phyloP scores from a whole-genome alignment of 1,140 invertebrate species.

The Bombus terrestris region DNA sequence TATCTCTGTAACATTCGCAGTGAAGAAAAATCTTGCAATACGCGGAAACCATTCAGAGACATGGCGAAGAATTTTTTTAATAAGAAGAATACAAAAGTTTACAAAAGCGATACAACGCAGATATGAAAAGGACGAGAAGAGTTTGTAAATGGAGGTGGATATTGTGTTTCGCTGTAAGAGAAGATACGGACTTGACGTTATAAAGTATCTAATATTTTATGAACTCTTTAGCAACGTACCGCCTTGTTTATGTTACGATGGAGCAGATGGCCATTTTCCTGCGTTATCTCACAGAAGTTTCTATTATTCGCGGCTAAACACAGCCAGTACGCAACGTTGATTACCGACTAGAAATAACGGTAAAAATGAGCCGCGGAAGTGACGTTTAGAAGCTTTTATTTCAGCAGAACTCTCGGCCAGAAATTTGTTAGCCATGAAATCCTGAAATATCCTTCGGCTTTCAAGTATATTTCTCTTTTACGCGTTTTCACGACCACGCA shows the following conservation, averaged over 20 bases:
- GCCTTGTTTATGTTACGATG: background rate
- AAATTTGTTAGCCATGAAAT: slow-evolving; percentile 11
- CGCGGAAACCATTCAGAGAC: no score
- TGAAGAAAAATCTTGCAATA: no score
- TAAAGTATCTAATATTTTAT: background rate
- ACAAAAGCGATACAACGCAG: no score
- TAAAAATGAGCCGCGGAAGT: background rate
- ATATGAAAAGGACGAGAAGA: no score
- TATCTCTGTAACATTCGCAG: no score
- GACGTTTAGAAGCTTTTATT: background rate
- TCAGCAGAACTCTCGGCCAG: background rate
- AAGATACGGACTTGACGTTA: background rate
- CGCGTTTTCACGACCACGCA: background rate
- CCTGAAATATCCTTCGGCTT: slow-evolving; percentile 20
- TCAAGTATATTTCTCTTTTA: slow-evolving; percentile 1
- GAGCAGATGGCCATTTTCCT: background rate
- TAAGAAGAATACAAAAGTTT: no score
- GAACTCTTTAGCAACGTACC: background rate
- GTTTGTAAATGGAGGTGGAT: no score
- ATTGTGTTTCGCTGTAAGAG: no score
- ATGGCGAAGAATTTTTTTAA: no score
- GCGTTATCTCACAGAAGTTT: background rate
- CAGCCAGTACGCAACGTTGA: background rate
- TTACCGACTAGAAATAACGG: background rate
- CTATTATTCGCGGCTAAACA: slow-evolving; percentile 20